Evolutionary conservation across 2,797 vertebrate species (phyloP), one percentile per base, ranked within the genome.

Genomic region (Pterois miles): DNA sequence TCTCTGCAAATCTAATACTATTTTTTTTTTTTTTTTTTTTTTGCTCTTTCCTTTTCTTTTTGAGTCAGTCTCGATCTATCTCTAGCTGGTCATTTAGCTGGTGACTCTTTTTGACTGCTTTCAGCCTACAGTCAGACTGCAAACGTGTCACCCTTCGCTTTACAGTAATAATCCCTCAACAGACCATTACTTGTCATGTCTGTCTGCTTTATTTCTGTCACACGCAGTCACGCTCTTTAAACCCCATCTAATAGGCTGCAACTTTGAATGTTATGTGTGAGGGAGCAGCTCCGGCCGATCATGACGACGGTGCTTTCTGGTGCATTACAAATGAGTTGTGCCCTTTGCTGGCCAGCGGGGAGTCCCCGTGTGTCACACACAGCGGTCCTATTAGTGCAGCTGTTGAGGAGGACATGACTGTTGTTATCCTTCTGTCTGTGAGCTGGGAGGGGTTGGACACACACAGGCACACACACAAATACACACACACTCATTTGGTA

Each of bases 351-450:
- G 82, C 57, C 76, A 43, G 79, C 74, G 82, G 88, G 88, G 92
- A 93, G 88, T 92, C 89, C 92, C 88, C 57, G 31, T 81, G 85
- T 93, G 89, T 93, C 87, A 80, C 85, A 90, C 86, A 90, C 91
- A 84, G 81, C 82, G 88, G 85, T 92, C 89, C 86, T 92, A 91
- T 93, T 94, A 92, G 93, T 93, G 92, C 94, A 95, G 94, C 93
- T 95, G 94, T 93, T 93, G 89, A 89, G 84, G 80, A 86, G 86
- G 86, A 91, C 89, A 89, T 92, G 89, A 84, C 93, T 94, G 92
- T 91, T 94, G 93, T 94, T 94, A 92, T 93, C 89, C 90, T 91
- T 91, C 91, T 86, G 89, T 93, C 89, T 93, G 87, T 84, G 85
- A 84, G 78, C 71, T 80, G 83, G 90, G 92, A 93, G 88, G 82